Base-by-base conservation (phyloP, 2,888 invertebrate species). In the Halictus ligatus region DNA sequence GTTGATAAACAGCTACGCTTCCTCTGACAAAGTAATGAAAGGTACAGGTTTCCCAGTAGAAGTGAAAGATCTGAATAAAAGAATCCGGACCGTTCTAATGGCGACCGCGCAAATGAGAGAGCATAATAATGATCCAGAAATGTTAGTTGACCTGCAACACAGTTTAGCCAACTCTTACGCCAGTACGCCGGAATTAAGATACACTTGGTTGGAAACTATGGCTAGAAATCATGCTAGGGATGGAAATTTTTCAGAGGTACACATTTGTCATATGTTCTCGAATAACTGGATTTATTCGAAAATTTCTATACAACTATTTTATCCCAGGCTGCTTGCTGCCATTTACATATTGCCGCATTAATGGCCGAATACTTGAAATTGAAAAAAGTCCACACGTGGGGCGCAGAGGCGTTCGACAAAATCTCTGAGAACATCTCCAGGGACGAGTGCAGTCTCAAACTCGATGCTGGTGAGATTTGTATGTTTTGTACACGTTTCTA, bases 191-290 rank as follows among this genome's bases (percentile, higher is more conserved):
- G 98, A 99, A 92, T 96, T 99, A 84, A 96, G 99, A 0, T 98
- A 98, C 95, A 99, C 99, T 0, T 99, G 99, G 99, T 97, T 99
- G n/a, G 98, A 99, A 91, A 98, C 98, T 1, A 98, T 99, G 97
- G 98, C 99, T 21, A 97, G 97, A 92, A 98, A 98, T 95, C 98
- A 99, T 94, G 97, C 97, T 12, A 96, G 97, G 85, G 97, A 98
- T 93, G 97, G 97, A 54, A 98, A 99, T 95, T 97, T 97, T 92
- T 98, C 99, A 5, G 99, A 99, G 96, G 98, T 98, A 94, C 87
- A 88, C 88, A 64, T 75, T 67, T 13, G n/a, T 50, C 0, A 2
- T 15, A 21, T 71, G n/a, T 43, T 12, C 12, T 71, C 12, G 12
- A 43, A 13, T 13, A 71, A 71, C 21, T 71, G 13, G 12, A 40